These are phyloP conservation scores for Blastobasis adustella DNA, from an alignment of 2,888 invertebrate genomes.

Conservation along the genomic window DNA sequence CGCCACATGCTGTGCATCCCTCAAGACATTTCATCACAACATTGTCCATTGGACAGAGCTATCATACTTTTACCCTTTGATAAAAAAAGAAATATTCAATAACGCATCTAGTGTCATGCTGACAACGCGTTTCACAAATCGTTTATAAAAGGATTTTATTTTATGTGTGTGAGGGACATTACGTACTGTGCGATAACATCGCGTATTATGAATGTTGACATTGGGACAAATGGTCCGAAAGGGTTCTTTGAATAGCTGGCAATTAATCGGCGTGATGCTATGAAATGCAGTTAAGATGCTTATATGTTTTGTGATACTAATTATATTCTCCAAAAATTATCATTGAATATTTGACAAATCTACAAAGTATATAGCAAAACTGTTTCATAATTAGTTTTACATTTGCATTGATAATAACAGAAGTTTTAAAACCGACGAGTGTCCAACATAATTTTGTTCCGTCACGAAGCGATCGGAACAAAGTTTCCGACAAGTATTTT, in stretches of 20 bases:
- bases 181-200: slow-evolving; percentile 48
- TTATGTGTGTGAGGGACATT: slow-evolving; percentile 34
- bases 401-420: too few relatives aligned
- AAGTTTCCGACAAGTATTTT: neutral
- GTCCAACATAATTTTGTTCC: neutral
- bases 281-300: neutral
- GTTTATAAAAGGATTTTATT: slow-evolving; percentile 62
- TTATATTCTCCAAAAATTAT: too few relatives aligned
- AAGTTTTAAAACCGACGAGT: neutral
- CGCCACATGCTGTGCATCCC: slow-evolving; percentile 56
- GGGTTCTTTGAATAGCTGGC: slow-evolving; percentile 43
- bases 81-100: slow-evolving; percentile 42
- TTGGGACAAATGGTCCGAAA: slow-evolving; percentile 40
- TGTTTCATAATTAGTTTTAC: neutral
- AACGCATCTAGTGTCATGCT: slow-evolving; percentile 59
- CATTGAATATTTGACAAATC: neutral
- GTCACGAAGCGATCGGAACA: neutral
- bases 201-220: slow-evolving; percentile 54
- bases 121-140: slow-evolving; percentile 66
- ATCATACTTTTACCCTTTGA: slow-evolving; percentile 40
- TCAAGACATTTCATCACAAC: slow-evolving; percentile 60
- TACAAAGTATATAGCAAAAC: neutral
- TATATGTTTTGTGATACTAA: too few relatives aligned
- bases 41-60: slow-evolving; percentile 53
- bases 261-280: slow-evolving; percentile 52